Percentiles rank a stretch among this genome's conserved stretches.
phyloP scores from a whole-genome alignment of 2,113 vertebrate species.

The Dolichallabes microphthalmus region DNA sequence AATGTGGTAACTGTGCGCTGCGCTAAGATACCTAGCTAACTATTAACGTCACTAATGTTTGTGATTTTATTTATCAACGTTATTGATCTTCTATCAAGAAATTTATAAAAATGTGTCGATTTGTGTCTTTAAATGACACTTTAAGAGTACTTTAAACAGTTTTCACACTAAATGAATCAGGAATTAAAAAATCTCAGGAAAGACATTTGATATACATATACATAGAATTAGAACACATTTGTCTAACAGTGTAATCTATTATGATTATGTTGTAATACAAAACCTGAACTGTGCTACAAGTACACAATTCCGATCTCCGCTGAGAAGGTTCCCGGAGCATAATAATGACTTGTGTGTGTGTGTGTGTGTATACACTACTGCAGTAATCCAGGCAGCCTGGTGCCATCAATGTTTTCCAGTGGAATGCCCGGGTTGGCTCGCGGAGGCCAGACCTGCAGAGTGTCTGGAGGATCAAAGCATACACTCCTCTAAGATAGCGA shows the following conservation, averaged over 20 bases:
- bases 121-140: no score
- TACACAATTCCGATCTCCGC: background rate
- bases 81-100: no score
- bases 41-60: no score
- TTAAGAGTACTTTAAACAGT: no score
- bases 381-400: slow-evolving; percentile 41
- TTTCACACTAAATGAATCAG: no score
- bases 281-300: background rate
- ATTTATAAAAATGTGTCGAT: no score
- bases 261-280: background rate
- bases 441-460: slow-evolving; percentile 19
- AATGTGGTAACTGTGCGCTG: no score
- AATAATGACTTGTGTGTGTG: slow-evolving; percentile 18
- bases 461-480: slow-evolving; percentile 45
- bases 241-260: background rate
- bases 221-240: no score
- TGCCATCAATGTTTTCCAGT: slow-evolving; percentile 36
- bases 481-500: slow-evolving; percentile 15
- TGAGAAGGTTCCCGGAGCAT: background rate
- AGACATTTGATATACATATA: no score
- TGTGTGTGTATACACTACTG: slow-evolving; percentile 7
- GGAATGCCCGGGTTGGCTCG: slow-evolving; percentile 41
- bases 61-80: no score
- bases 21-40: no score
- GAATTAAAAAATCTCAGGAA: no score